These are phyloP conservation scores for Ladona fulva DNA, from an alignment of 1,140 invertebrate species.

Conservation along the genomic window DNA sequence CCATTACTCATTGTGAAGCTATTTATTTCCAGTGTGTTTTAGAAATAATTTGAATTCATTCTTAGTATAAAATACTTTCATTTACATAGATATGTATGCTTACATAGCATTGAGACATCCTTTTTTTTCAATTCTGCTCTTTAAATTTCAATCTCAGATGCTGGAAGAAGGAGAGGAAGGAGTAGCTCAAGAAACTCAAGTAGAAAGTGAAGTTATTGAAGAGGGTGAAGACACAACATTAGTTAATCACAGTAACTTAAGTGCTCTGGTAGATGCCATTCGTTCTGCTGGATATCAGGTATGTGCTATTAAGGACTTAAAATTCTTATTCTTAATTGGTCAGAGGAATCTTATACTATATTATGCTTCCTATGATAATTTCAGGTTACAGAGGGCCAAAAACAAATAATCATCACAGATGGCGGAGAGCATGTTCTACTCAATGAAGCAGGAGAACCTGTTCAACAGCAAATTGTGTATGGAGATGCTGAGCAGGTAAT, in stretches of 20 bases:
- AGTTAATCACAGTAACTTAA: constrained; percentile 19
- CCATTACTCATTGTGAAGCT: too few species aligned
- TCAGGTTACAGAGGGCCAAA: constrained; percentile 19
- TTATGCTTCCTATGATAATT: background rate
- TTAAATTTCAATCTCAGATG: background rate
- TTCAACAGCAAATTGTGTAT: constrained; percentile 18
- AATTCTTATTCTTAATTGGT: background rate
- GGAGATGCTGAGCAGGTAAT: constrained; percentile 18
- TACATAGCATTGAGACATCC: too few species aligned
- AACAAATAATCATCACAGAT: constrained; percentile 19
- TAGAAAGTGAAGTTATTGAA: background rate
- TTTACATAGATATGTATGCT: too few species aligned
- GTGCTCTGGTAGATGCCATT: constrained; percentile 21
- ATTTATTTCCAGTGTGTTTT: too few species aligned
- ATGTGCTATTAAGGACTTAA: background rate
- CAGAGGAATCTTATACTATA: background rate
- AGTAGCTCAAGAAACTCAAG: background rate
- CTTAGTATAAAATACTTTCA: too few species aligned
- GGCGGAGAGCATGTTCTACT: constrained; percentile 11
- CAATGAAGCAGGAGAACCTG: background rate
- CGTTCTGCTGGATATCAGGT: constrained; percentile 21
- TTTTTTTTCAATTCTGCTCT: too few species aligned
- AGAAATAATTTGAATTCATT: too few species aligned
- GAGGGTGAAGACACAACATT: constrained; percentile 12
- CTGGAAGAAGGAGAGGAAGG: background rate